Evolutionary conservation across 2,113 vertebrate genomes (phyloP).

Genomic region (Penelope pileata): DNA sequence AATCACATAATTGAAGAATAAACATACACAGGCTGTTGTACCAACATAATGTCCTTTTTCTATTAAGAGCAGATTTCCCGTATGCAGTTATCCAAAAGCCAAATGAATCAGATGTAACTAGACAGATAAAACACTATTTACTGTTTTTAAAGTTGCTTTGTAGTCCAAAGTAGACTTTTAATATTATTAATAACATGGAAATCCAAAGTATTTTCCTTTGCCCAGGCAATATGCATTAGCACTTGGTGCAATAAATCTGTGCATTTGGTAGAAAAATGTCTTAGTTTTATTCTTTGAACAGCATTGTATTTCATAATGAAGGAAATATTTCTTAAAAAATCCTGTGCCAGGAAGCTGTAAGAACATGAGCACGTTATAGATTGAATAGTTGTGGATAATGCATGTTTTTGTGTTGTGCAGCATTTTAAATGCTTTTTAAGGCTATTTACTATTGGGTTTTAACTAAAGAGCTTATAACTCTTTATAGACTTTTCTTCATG

Average conservation of each 20-base stretch:
- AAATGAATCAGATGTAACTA: background rate
- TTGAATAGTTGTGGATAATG: background rate
- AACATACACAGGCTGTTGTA: background rate
- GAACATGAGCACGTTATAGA: background rate
- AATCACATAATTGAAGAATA: background rate
- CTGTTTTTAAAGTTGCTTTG: constrained; percentile 25
- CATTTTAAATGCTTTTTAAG: background rate
- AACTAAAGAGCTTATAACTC: background rate
- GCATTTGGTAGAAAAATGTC: background rate
- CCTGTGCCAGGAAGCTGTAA: background rate
- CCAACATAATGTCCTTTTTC: background rate
- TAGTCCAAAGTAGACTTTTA: constrained; percentile 4
- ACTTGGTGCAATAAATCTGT: background rate
- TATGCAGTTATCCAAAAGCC: background rate
- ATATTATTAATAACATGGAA: background rate
- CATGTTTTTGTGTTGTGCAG: background rate
- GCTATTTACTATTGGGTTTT: background rate
- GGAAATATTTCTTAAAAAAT: background rate
- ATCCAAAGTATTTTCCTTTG: background rate
- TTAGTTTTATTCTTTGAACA: background rate
- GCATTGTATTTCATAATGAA: background rate
- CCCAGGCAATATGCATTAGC: background rate
- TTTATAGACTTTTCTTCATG: background rate
- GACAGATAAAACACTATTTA: constrained; percentile 9
- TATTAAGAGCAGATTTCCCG: constrained; percentile 8